A percentile compares a stretch with the other conserved stretches of the same genome.
Conservation (phyloP, 2,113 vertebrate genomes). For the Hirundichthys speculiger region DNA sequence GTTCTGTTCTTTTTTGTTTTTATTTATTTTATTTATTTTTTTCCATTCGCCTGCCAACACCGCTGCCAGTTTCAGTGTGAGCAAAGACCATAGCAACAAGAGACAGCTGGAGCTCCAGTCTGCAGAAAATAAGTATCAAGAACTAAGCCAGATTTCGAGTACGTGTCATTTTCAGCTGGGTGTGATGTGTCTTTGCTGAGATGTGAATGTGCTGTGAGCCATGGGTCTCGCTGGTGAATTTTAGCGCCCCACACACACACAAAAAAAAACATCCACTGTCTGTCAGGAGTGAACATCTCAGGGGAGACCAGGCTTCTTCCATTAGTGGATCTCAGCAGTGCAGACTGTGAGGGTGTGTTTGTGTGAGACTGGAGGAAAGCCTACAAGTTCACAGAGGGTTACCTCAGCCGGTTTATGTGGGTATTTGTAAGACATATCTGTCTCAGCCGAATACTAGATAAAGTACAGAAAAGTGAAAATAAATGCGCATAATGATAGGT, state of each 20-base stretch:
- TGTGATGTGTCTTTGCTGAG: conserved; percentile 31
- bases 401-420: conserved; percentile 9
- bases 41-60: conserved; percentile 25
- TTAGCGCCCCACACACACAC: conserved; percentile 26
- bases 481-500: too few species aligned
- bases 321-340: conserved; percentile 37
- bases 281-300: conserved; percentile 17
- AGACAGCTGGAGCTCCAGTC: conserved; percentile 54
- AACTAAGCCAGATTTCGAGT: conserved; percentile 50
- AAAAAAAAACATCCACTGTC: conserved; percentile 22
- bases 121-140: conserved; percentile 28
- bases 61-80: conserved; percentile 43
- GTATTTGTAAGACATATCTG: conserved; percentile 18
- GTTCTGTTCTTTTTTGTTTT: conserved; percentile 29
- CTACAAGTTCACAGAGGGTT: conserved; percentile 8
- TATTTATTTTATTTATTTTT: neutral
- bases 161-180: conserved; percentile 53
- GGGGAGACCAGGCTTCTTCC: conserved; percentile 34
- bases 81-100: conserved; percentile 54
- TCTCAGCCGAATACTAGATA: conserved; percentile 5
- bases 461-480: too few species aligned
- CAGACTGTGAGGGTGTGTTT: conserved; percentile 19
- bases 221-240: conserved; percentile 12
- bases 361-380: conserved; percentile 30
- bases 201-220: conserved; percentile 27